phyloP scores from a whole-genome alignment of 1,140 invertebrate genomes.

The Psix sp. region DNA sequence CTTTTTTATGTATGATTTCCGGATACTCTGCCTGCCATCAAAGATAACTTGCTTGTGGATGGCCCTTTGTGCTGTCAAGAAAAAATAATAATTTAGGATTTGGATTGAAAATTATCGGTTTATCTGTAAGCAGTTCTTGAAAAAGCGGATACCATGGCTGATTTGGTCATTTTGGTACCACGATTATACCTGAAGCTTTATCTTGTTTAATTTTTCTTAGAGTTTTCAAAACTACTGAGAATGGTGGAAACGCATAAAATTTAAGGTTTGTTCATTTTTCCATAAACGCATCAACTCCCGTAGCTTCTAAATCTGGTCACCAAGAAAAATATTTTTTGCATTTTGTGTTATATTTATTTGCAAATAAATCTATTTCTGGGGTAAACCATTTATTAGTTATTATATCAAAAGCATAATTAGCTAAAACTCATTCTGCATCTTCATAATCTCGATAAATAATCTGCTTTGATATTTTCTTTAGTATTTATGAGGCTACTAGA shows the following conservation, averaged over 20 bases:
- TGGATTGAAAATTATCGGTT: constrained; percentile 11
- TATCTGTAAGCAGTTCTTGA: background rate
- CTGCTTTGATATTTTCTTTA: no score
- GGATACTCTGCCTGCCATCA: constrained; percentile 25
- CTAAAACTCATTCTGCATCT: no score
- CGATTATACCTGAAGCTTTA: background rate
- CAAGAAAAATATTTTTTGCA: constrained; percentile 5
- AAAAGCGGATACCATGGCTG: no score
- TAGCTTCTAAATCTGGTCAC: no score
- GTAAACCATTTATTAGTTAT: constrained; percentile 3
- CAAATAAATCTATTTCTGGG: background rate
- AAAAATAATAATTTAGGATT: constrained; percentile 4
- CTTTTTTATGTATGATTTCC: constrained; percentile 8
- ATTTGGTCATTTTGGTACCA: constrained; percentile 1
- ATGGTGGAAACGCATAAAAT: constrained; percentile 26
- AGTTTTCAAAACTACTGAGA: constrained; percentile 8
- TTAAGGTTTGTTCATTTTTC: constrained; percentile 1
- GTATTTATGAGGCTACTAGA: no score
- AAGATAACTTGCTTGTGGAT: constrained; percentile 5
- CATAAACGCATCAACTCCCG: background rate
- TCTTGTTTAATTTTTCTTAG: constrained; percentile 19
- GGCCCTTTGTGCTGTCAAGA: constrained; percentile 7
- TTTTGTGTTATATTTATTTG: background rate
- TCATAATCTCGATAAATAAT: no score
- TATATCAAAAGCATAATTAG: no score